These are phyloP conservation scores for Autographa pulchrina DNA, from an alignment of 2,888 invertebrate genomes.

Conservation along the genomic window DNA sequence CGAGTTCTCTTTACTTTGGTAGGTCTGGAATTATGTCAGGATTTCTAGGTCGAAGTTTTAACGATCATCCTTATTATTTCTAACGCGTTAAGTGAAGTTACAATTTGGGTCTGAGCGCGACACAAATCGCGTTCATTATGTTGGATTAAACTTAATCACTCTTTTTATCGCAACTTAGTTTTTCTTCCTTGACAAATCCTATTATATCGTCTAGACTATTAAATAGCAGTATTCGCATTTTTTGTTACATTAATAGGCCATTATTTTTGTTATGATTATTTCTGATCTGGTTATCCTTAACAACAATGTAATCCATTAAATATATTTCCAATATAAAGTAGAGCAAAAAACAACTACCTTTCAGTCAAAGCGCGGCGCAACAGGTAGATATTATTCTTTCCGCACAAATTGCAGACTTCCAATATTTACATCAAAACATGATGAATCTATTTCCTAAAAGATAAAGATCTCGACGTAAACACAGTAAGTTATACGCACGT, in stretches of 20 bases:
- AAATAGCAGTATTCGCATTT: not conserved
- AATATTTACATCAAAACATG: not conserved
- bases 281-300: too few species aligned
- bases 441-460: not conserved
- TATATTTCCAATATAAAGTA: too few species aligned
- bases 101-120: constrained; percentile 42
- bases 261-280: too few species aligned
- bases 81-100: constrained; percentile 20
- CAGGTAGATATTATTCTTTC: not conserved
- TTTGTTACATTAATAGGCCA: not conserved
- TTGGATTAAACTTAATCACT: not conserved
- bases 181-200: not conserved
- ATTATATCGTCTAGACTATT: not conserved
- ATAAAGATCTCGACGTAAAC: constrained; percentile 18
- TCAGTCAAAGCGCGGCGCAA: not conserved
- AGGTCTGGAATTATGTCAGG: constrained; percentile 27
- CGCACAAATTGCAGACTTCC: too few species aligned
- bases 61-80: constrained; percentile 36
- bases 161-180: not conserved
- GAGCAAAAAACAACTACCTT: not conserved
- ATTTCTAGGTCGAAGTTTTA: constrained; percentile 38
- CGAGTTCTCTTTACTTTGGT: constrained; percentile 23
- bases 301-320: too few species aligned
- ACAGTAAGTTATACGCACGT: constrained; percentile 39
- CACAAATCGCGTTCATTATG: constrained; percentile 12